Evolutionary conservation across 2,113 vertebrate genomes (phyloP).

Genomic region (Dinomys branickii): DNA sequence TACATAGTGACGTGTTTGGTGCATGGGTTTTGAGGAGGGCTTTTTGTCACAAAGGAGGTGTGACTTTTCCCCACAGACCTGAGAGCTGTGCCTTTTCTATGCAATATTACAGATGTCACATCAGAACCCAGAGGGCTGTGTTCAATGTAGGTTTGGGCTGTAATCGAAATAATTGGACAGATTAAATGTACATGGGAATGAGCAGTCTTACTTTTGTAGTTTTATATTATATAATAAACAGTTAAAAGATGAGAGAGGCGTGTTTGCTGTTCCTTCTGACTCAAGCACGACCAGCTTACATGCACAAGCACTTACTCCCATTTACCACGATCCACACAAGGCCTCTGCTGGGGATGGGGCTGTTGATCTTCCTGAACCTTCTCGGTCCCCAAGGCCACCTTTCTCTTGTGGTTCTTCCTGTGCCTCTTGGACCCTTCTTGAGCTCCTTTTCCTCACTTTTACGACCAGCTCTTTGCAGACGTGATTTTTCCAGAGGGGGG

Average conservation of each 20-base stretch:
- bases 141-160: conserved; percentile 94
- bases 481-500: background rate
- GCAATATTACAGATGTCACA: conserved; percentile 96
- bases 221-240: conserved; percentile 99
- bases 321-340: accelerated
- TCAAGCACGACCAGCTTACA: accelerated
- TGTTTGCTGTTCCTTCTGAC: conserved; percentile 34
- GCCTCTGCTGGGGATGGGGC: background rate
- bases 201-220: conserved; percentile 99
- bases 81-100: conserved; percentile 99
- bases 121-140: conserved; percentile 94
- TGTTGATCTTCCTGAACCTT: background rate
- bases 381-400: background rate
- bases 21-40: conserved; percentile 86
- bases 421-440: background rate
- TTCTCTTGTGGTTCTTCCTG: background rate
- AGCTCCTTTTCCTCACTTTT: background rate
- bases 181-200: conserved; percentile 95
- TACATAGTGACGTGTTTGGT: conserved; percentile 86
- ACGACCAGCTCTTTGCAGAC: background rate
- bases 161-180: conserved; percentile 91
- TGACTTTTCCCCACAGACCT: conserved; percentile 94
- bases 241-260: conserved; percentile 83
- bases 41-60: conserved; percentile 86
- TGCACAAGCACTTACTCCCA: accelerated